A percentile compares a stretch with the other conserved stretches of the same genome.
Evolutionary conservation across 2,888 invertebrate species (phyloP).

Genomic region (Luperina nickerlii): DNA sequence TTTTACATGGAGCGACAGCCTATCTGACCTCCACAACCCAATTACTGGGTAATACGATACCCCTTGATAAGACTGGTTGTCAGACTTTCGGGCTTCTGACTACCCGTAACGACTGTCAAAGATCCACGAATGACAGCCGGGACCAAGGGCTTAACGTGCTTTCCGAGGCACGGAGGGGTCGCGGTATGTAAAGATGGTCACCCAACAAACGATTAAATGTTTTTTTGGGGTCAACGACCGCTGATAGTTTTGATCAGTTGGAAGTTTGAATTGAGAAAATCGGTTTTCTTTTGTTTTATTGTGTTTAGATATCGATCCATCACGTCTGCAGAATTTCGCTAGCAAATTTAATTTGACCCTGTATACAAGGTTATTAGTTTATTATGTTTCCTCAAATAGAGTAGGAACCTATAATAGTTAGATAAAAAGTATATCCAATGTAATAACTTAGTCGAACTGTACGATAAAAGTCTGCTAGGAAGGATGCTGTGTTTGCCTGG

Average conservation of each 20-base stretch:
- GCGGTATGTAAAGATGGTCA: too few relatives aligned
- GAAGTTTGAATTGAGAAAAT: not conserved
- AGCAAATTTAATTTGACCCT: not conserved
- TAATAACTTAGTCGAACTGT: conserved; percentile 51
- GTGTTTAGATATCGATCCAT: not conserved
- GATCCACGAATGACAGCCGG: too few relatives aligned
- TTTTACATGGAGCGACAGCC: too few relatives aligned
- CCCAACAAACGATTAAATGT: too few relatives aligned
- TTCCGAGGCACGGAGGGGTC: too few relatives aligned
- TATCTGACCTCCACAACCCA: too few relatives aligned
- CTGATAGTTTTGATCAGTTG: not conserved
- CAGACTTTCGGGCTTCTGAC: too few relatives aligned
- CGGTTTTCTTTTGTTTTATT: not conserved
- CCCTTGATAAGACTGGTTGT: too few relatives aligned
- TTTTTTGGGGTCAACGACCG: not conserved
- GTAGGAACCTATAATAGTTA: conserved; percentile 17
- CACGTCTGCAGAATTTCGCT: not conserved
- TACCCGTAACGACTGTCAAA: too few relatives aligned
- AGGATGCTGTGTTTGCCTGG: conserved; percentile 49
- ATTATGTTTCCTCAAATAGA: conserved; percentile 14
- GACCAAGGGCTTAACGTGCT: too few relatives aligned
- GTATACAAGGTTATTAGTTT: conserved; percentile 8
- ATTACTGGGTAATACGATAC: too few relatives aligned
- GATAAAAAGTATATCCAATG: conserved; percentile 40
- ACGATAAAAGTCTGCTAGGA: conserved; percentile 33